Evolutionary conservation across 1,140 invertebrate species (phyloP).

Genomic region (Sweltsa coloradensis): DNA sequence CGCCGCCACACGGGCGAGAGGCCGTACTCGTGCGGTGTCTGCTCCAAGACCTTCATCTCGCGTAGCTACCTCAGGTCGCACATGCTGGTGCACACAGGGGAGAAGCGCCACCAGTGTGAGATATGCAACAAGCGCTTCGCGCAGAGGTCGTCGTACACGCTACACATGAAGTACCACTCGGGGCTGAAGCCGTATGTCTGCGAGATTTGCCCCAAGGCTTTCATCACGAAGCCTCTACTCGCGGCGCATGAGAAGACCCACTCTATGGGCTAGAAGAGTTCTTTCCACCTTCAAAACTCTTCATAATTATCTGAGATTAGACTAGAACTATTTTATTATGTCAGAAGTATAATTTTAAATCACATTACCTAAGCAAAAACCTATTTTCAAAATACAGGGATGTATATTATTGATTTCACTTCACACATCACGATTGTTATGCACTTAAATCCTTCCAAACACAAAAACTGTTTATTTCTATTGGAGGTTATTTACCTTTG

Average conservation of each 20-base stretch:
- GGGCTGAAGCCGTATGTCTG: constrained; percentile 37
- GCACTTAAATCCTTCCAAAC: too few species aligned
- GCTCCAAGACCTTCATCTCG: constrained; percentile 32
- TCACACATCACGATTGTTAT: too few species aligned
- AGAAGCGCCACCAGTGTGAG: constrained; percentile 52
- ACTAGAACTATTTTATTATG: too few species aligned
- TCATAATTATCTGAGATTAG: too few species aligned
- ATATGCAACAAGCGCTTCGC: constrained; percentile 61
- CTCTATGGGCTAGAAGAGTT: too few species aligned
- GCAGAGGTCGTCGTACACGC: constrained; percentile 36
- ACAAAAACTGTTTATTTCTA: too few species aligned
- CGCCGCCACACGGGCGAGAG: constrained; percentile 41
- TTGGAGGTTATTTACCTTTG: too few species aligned
- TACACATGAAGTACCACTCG: constrained; percentile 31
- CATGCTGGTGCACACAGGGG: constrained; percentile 41
- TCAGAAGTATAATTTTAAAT: too few species aligned
- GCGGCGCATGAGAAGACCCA: constrained; percentile 58
- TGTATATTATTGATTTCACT: too few species aligned
- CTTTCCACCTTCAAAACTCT: too few species aligned
- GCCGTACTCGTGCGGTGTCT: constrained; percentile 56
- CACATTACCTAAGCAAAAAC: too few species aligned
- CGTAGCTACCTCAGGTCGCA: constrained; percentile 15
- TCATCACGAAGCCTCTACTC: constrained; percentile 31
- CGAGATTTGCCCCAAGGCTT: constrained; percentile 30
- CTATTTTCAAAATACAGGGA: too few species aligned